Percentiles rank a stretch among this genome's conserved stretches.
These are phyloP conservation scores for Ctenosaura bakeri DNA, from an alignment of 2,797 vertebrate species.

Conservation along the genomic window DNA sequence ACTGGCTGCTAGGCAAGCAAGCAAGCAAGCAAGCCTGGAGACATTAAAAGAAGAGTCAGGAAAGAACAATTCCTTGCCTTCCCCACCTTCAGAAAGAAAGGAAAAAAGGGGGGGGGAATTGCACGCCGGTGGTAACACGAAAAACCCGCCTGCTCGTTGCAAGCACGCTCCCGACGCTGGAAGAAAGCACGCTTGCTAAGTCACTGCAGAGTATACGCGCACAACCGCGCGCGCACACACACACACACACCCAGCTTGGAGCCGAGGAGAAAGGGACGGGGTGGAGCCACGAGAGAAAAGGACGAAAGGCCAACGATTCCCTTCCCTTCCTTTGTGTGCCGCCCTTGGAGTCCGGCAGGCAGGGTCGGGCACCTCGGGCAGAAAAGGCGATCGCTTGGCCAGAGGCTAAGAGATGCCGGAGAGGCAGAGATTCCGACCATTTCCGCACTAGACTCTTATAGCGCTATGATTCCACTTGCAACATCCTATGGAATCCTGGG, in stretches of 20 bases:
- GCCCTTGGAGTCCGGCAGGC: conserved; percentile 14
- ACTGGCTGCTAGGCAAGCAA: too few species aligned
- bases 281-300: conserved; percentile 27
- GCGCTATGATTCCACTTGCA: too few species aligned
- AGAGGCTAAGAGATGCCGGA: background rate
- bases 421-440: background rate
- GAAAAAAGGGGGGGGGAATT: background rate
- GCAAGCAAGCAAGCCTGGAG: background rate
- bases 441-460: too few species aligned
- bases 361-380: background rate
- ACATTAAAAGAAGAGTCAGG: background rate
- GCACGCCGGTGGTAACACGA: background rate
- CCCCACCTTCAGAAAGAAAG: background rate
- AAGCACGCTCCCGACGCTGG: background rate
- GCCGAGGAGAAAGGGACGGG: background rate
- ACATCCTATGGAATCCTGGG: too few species aligned
- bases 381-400: background rate
- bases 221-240: background rate
- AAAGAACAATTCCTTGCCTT: background rate
- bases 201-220: conserved; percentile 13
- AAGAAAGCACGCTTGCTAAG: conserved; percentile 14
- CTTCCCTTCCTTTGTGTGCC: conserved; percentile 25
- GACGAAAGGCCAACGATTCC: background rate
- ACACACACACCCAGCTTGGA: background rate
- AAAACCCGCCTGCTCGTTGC: background rate